These are phyloP conservation scores for Lasioglossum leucozonium DNA, from an alignment of 2,888 invertebrate genomes.

Conservation along the genomic window DNA sequence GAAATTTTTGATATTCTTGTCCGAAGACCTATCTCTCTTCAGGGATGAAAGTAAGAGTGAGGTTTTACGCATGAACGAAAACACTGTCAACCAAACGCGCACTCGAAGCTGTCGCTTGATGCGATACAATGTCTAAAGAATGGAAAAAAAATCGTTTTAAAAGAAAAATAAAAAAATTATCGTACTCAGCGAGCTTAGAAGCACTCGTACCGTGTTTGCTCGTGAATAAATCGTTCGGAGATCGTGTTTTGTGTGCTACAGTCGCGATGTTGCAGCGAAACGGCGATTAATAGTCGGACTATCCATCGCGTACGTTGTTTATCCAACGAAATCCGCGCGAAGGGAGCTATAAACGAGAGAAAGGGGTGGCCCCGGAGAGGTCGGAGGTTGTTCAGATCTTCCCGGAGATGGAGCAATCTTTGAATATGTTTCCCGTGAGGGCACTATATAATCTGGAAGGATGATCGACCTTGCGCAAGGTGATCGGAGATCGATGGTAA, in stretches of 20 bases:
- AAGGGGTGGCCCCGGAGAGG: background rate
- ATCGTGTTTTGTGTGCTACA: background rate
- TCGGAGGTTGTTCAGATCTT: conserved; percentile 4
- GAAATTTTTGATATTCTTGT: no score
- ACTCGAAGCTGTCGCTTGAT: no score
- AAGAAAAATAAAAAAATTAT: no score
- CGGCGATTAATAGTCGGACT: background rate
- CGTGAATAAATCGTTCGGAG: background rate
- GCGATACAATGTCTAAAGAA: no score
- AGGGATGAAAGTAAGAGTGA: no score
- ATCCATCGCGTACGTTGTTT: background rate
- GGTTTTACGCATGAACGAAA: no score
- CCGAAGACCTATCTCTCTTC: no score
- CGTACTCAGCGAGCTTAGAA: no score
- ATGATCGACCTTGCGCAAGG: conserved; percentile 63
- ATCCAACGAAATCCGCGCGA: background rate
- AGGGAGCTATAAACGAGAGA: background rate
- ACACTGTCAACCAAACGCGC: no score
- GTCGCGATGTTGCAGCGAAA: background rate
- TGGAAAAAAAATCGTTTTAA: no score
- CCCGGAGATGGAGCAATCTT: conserved; percentile 5
- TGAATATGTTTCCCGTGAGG: conserved; percentile 11
- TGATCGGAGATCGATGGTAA: conserved; percentile 60
- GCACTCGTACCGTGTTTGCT: background rate
- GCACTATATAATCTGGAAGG: conserved; percentile 31